Conservation (phyloP, 2,797 vertebrate genomes). For the Eidolon dupreanum region DNA sequence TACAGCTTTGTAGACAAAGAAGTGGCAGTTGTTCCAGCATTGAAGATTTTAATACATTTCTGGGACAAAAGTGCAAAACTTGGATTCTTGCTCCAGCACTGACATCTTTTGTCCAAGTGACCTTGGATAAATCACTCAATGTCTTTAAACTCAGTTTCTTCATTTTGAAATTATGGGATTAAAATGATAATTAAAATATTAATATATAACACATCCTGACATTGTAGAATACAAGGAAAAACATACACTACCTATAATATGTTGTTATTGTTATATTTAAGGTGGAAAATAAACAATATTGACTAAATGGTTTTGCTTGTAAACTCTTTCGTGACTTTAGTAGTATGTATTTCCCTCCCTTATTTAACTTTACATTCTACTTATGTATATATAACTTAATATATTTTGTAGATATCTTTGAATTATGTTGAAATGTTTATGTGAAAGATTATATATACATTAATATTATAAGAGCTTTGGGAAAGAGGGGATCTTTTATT, state of each 20-base stretch:
- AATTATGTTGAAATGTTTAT: background rate
- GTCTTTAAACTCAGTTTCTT: background rate
- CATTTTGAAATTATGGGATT: background rate
- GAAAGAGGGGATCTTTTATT: background rate
- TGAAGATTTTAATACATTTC: background rate
- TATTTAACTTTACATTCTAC: background rate
- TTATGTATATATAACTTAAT: background rate
- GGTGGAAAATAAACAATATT: background rate
- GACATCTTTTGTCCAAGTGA: background rate
- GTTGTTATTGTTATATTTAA: background rate
- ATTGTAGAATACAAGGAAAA: background rate
- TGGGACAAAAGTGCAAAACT: background rate
- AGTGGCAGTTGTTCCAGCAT: background rate
- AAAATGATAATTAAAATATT: background rate
- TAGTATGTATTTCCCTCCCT: background rate
- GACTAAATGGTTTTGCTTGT: background rate
- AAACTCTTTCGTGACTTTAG: background rate
- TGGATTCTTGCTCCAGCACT: background rate
- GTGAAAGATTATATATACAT: background rate
- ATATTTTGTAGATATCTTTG: background rate
- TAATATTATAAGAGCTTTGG: background rate
- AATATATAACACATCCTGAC: background rate
- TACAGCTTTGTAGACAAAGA: background rate
- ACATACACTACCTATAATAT: background rate
- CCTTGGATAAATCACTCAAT: background rate